phyloP scores from a whole-genome alignment of 1,140 invertebrate species.

The Euglossa dilemma region DNA sequence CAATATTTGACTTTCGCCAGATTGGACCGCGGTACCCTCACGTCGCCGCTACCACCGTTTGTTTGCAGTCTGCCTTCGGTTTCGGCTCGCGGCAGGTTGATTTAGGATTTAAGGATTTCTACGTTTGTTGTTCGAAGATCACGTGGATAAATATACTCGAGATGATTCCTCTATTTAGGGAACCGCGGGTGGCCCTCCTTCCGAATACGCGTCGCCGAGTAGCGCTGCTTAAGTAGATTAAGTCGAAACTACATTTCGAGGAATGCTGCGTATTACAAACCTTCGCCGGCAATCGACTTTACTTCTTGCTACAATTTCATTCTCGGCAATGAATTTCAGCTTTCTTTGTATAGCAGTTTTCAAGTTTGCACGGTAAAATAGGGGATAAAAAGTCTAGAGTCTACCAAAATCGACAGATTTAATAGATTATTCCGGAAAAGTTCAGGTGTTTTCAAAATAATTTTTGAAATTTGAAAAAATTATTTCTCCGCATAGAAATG shows the following conservation, averaged over 20 bases:
- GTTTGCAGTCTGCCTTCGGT: slow-evolving; percentile 75
- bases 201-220: not conserved
- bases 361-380: too few species aligned
- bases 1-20: slow-evolving; percentile 79
- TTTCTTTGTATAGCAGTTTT: too few species aligned
- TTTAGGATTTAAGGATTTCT: slow-evolving; percentile 81
- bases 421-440: too few species aligned
- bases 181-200: slow-evolving; percentile 57
- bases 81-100: slow-evolving; percentile 74
- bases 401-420: too few species aligned
- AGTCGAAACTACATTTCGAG: not conserved
- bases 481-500: too few species aligned
- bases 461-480: too few species aligned
- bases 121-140: slow-evolving; percentile 78
- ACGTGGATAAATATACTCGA: slow-evolving; percentile 76
- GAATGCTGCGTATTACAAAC: not conserved
- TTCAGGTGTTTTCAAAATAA: too few species aligned
- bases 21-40: slow-evolving; percentile 61
- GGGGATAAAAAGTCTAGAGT: too few species aligned
- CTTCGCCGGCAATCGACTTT: too few species aligned
- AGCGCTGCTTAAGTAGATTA: not conserved
- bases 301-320: too few species aligned
- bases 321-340: too few species aligned
- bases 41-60: slow-evolving; percentile 65
- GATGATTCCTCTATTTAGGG: slow-evolving; percentile 73